Percentiles rank a stretch among this genome's conserved stretches.
phyloP scores from a whole-genome alignment of 1,140 invertebrate genomes.

The Zelostemma sp. region DNA sequence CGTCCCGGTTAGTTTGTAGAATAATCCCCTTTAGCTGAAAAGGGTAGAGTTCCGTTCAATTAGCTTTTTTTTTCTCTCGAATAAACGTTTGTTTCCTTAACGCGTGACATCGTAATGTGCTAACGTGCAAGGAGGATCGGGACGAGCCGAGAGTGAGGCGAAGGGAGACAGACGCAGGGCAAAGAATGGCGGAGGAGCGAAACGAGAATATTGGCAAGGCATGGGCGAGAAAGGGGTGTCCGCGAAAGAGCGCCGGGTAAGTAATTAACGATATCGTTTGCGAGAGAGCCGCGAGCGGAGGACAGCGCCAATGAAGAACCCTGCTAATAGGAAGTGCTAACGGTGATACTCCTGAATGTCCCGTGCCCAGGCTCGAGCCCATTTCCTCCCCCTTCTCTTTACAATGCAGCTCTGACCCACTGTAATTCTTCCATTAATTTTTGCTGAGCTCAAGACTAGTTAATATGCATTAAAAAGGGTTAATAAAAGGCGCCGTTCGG shows the following conservation, averaged over 20 bases:
- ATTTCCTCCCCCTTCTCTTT: slow-evolving; percentile 27
- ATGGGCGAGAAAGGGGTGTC: slow-evolving; percentile 28
- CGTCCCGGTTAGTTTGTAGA: slow-evolving; percentile 9
- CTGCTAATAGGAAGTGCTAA: slow-evolving; percentile 66
- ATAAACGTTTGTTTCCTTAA: slow-evolving; percentile 47
- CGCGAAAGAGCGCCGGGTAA: slow-evolving; percentile 53
- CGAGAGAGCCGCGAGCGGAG: slow-evolving; percentile 45
- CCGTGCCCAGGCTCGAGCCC: slow-evolving; percentile 17
- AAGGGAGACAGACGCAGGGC: slow-evolving; percentile 18
- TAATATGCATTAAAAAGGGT: slow-evolving; percentile 66
- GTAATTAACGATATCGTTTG: slow-evolving; percentile 67
- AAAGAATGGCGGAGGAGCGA: slow-evolving; percentile 7
- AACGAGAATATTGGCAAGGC: slow-evolving; percentile 38
- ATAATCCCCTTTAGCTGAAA: slow-evolving; percentile 41
- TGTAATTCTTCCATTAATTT: slow-evolving; percentile 67
- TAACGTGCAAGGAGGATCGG: slow-evolving; percentile 35
- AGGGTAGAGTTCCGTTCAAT: slow-evolving; percentile 37
- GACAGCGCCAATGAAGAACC: slow-evolving; percentile 62
- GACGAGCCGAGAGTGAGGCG: slow-evolving; percentile 7
- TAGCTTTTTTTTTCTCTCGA: slow-evolving; percentile 36
- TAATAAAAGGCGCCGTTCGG: slow-evolving; percentile 55
- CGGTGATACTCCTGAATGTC: slow-evolving; percentile 65
- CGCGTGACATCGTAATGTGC: slow-evolving; percentile 28
- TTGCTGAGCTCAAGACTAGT: slow-evolving; percentile 65
- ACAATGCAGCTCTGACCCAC: slow-evolving; percentile 37